phyloP scores from a whole-genome alignment of 1,140 invertebrate species.

The Sarcophaga peregrina region DNA sequence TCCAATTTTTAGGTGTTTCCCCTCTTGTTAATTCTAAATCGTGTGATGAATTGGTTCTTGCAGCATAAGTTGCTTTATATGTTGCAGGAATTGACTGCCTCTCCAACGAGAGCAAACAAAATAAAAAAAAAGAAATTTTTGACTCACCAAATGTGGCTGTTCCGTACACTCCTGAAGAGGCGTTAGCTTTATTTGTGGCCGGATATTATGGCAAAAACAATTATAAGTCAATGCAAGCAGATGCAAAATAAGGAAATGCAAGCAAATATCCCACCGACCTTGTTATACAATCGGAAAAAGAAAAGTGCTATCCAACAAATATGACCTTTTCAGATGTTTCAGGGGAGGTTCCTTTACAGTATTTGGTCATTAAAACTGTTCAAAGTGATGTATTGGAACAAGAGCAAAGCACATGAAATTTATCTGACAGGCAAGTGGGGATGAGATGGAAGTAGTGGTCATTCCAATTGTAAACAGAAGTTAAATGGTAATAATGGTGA shows the following conservation, averaged over 20 bases:
- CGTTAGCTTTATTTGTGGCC: constrained; percentile 24
- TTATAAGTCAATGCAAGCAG: constrained; percentile 15
- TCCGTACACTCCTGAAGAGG: constrained; percentile 33
- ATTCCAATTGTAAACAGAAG: too few species aligned
- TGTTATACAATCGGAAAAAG: constrained; percentile 23
- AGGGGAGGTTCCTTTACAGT: constrained; percentile 29
- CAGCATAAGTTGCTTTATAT: constrained; percentile 31
- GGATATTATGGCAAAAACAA: constrained; percentile 9
- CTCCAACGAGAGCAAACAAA: constrained; percentile 33
- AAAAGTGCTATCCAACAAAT: constrained; percentile 25
- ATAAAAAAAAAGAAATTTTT: constrained; percentile 17
- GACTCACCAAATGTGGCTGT: not conserved
- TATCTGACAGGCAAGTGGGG: constrained; percentile 9
- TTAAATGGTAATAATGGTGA: too few species aligned
- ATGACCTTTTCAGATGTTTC: constrained; percentile 24
- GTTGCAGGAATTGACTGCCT: not conserved
- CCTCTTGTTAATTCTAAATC: constrained; percentile 12
- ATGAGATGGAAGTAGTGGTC: too few species aligned
- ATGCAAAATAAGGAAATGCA: constrained; percentile 27
- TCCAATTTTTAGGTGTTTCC: constrained; percentile 19
- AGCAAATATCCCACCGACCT: constrained; percentile 19
- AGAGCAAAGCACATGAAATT: not conserved
- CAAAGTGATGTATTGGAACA: constrained; percentile 31
- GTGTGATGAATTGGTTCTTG: constrained; percentile 22
- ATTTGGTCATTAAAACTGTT: too few species aligned